Conservation (phyloP, 1,140 invertebrate genomes). For the Kradibia gibbosae region DNA sequence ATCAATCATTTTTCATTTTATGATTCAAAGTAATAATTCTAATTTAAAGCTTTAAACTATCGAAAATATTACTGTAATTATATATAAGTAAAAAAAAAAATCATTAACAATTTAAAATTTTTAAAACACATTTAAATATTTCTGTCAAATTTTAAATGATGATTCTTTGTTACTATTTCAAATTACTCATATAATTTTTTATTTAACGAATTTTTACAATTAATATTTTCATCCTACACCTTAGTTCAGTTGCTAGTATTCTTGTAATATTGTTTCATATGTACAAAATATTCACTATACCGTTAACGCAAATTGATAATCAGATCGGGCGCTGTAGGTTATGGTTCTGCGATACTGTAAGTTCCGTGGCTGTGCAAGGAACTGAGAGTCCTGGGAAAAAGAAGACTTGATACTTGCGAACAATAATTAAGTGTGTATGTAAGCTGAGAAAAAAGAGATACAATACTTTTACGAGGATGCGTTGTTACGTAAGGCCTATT, state of each 20-base stretch:
- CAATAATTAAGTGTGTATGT: background rate
- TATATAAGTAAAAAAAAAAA: too few relatives aligned
- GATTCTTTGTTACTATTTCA: background rate
- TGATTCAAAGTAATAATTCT: background rate
- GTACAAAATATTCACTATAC: background rate
- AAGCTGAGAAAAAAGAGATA: constrained; percentile 6
- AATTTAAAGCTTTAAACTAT: too few relatives aligned
- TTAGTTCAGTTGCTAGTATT: background rate
- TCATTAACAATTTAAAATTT: too few relatives aligned
- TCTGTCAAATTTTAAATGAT: too few relatives aligned
- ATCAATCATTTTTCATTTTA: constrained; percentile 7
- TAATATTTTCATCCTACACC: background rate
- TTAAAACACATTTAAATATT: too few relatives aligned
- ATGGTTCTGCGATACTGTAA: background rate
- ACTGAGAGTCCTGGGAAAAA: constrained; percentile 28
- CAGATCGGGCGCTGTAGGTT: background rate
- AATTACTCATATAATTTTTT: background rate
- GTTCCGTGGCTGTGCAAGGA: background rate
- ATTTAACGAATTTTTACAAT: background rate
- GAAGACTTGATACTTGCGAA: background rate
- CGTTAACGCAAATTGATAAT: background rate
- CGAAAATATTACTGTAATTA: too few relatives aligned
- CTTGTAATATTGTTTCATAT: background rate
- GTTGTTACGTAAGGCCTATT: constrained; percentile 26
- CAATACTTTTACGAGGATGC: constrained; percentile 4